phyloP scores from a whole-genome alignment of 2,888 invertebrate species.

The Lasius platythorax region DNA sequence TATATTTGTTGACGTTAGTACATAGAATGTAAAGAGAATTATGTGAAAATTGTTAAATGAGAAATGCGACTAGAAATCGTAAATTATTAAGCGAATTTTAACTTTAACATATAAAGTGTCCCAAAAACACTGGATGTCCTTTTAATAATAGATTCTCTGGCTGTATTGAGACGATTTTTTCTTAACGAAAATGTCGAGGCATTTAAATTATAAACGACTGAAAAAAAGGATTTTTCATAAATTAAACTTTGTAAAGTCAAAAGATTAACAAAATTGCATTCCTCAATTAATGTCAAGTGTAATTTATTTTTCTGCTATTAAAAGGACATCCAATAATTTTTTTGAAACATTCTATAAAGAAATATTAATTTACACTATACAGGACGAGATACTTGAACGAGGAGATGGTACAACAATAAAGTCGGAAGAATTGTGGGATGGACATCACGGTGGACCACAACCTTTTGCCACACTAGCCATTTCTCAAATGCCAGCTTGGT shows the following conservation, averaged over 20 bases:
- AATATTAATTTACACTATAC: slow-evolving; percentile 70
- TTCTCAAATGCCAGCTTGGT: slow-evolving; percentile 91
- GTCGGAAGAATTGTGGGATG: slow-evolving; percentile 90
- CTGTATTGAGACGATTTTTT: not conserved
- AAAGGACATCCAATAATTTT: not conserved
- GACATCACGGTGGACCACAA: slow-evolving; percentile 86
- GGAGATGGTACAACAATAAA: slow-evolving; percentile 86
- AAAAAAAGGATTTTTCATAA: not conserved
- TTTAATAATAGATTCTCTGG: not conserved
- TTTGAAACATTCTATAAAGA: not conserved
- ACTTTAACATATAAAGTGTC: not conserved
- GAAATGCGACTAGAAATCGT: not conserved
- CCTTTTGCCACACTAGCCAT: slow-evolving; percentile 93
- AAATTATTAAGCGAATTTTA: not conserved
- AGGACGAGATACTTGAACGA: slow-evolving; percentile 85
- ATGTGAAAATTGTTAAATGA: slow-evolving; percentile 12
- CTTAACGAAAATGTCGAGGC: not conserved
- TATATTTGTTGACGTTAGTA: slow-evolving; percentile 88
- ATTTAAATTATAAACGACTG: not conserved
- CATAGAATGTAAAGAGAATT: not conserved
- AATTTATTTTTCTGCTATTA: not conserved
- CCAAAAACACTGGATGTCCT: not conserved
- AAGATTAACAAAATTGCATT: not conserved
- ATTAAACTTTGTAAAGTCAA: not conserved
- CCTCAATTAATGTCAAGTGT: not conserved